Base-by-base conservation (phyloP, 2,113 vertebrate species). In the Myotis lucifugus region DNA sequence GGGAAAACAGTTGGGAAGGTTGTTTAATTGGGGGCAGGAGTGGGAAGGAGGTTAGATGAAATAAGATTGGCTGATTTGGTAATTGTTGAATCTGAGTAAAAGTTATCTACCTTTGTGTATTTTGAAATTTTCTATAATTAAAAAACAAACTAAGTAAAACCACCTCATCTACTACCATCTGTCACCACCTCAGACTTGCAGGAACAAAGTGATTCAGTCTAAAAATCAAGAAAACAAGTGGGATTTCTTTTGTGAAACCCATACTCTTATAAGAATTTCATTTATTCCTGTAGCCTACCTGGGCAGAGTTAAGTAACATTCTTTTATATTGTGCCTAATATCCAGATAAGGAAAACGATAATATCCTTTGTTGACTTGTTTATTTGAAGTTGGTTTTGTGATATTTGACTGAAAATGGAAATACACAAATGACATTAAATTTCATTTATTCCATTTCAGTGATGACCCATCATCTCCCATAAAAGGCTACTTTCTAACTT, bases 301-400 rank as follows among this genome's bases (percentile, higher is more conserved):
- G 52, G 70, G 32, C 18, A 86, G 56, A 86, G 27, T 87, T 94
- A 81, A 74, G 50, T 64, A 89, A 42, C 4, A 37, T 64, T 88
- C 48, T 89, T 9, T 88, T 72, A 27, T 73, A 15, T 32, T 91
- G 32, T 81, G 40, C 19, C 13, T 95, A 17, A 74, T 79, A 93
- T 94, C 70, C 32, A 72, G 69, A 56, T 84, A 90, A 82, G 23
- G 84, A 90, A 83, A 40, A 66, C 13, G 42, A 2, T 91, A 95
- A 18, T 91, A 18, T 72, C 27, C 19, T 2, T 86, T 94, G 46
- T 25, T 17, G 52, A 34, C 8, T 90, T 95, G 4, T 54, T 88
- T 93, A 82, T 29, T 92, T 96, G 42, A 95, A 85, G 59, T 72
- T 77, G 13, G 56, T 89, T 93, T 94, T 87, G 48, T 74, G 69